These are phyloP conservation scores for Meliscaeva auricollis DNA, from an alignment of 2,888 invertebrate genomes.

Conservation along the genomic window DNA sequence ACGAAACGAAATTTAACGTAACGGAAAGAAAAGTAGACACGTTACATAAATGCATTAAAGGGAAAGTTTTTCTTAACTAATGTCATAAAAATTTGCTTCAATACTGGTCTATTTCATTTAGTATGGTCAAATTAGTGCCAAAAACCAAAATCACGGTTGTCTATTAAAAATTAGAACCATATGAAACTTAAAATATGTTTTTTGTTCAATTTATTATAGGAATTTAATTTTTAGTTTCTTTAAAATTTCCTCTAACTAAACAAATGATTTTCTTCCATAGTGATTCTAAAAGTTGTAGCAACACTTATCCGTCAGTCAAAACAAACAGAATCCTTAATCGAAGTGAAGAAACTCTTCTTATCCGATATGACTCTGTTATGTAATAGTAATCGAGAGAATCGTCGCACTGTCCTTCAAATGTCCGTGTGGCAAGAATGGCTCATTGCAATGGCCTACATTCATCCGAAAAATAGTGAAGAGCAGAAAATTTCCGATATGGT, in stretches of 20 bases:
- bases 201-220: not conserved
- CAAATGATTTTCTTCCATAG: slow-evolving; percentile 84
- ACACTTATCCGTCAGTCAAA: slow-evolving; percentile 98
- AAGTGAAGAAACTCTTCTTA: slow-evolving; percentile 97
- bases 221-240: not conserved
- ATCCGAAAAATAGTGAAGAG: slow-evolving; percentile 97
- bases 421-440: slow-evolving; percentile 99
- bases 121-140: too few relatives aligned
- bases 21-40: too few relatives aligned
- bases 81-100: too few relatives aligned
- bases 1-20: too few relatives aligned
- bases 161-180: too few relatives aligned
- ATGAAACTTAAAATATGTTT: too few relatives aligned
- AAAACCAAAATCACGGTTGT: too few relatives aligned
- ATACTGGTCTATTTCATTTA: too few relatives aligned
- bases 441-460: slow-evolving; percentile 99
- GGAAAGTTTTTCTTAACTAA: too few relatives aligned
- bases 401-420: slow-evolving; percentile 99
- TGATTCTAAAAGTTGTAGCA: slow-evolving; percentile 99
- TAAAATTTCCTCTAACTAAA: not conserved
- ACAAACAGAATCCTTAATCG: slow-evolving; percentile 94
- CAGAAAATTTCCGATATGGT: slow-evolving; percentile 99
- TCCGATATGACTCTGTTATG: slow-evolving; percentile 99
- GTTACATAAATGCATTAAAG: too few relatives aligned
- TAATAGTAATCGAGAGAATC: slow-evolving; percentile 98